phyloP scores from a whole-genome alignment of 2,888 invertebrate species.

The Cheiracanthium punctorium region DNA sequence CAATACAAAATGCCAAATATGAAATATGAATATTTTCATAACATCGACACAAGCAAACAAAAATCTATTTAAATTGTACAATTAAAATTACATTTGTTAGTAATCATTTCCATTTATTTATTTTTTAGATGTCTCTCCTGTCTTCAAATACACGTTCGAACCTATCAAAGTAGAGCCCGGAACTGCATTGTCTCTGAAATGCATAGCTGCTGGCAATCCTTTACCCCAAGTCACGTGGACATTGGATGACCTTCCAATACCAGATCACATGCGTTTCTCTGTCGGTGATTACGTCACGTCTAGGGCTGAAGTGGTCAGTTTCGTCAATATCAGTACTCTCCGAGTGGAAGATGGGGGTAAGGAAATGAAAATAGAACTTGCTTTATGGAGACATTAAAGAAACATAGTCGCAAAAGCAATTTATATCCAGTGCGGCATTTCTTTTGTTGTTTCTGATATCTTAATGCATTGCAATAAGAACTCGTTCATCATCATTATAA shows the following conservation, averaged over 20 bases:
- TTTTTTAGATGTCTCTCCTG: constrained; percentile 76
- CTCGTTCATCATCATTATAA: too few relatives aligned
- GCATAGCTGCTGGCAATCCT: constrained; percentile 73
- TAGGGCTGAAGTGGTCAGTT: constrained; percentile 75
- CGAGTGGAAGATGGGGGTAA: constrained; percentile 72
- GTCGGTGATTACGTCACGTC: constrained; percentile 74
- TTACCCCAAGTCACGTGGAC: constrained; percentile 73
- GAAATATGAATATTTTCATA: too few relatives aligned
- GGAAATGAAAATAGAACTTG: not conserved
- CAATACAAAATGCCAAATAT: too few relatives aligned
- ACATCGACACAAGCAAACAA: too few relatives aligned
- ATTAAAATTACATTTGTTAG: not conserved
- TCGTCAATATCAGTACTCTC: constrained; percentile 73
- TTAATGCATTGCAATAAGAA: too few relatives aligned
- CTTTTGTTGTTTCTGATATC: too few relatives aligned
- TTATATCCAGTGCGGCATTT: too few relatives aligned
- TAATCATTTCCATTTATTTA: not conserved
- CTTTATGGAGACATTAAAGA: too few relatives aligned
- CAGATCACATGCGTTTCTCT: constrained; percentile 73
- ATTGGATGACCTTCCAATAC: constrained; percentile 75
- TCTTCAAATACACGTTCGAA: constrained; percentile 86
- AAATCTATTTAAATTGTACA: not conserved
- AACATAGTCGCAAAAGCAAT: too few relatives aligned
- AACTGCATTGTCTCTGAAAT: constrained; percentile 72
- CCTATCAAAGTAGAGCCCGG: constrained; percentile 88